phyloP scores from a whole-genome alignment of 2,113 vertebrate species.

The Ictalurus punctatus region DNA sequence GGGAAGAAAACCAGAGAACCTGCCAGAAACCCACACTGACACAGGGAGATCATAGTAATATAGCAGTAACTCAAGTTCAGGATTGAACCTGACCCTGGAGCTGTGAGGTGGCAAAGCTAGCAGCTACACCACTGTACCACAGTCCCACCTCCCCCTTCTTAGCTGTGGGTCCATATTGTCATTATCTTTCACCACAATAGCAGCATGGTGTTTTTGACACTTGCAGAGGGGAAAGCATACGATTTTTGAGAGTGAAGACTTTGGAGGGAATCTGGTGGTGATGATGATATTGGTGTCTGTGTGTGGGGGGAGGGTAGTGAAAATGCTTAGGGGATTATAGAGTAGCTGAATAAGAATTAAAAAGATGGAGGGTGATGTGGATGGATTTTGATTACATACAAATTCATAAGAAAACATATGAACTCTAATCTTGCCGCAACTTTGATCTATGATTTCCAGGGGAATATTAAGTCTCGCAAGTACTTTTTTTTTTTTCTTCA shows the following conservation, averaged over 20 bases:
- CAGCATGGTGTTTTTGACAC: not conserved
- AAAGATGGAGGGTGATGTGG: not conserved
- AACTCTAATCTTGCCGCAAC: not conserved
- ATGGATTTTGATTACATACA: not conserved
- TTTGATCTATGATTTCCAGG: not conserved
- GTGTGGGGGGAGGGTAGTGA: not conserved
- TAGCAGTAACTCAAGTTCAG: not conserved
- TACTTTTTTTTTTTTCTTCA: not conserved
- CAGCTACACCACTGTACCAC: not conserved
- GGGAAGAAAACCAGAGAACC: not conserved
- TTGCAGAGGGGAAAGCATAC: not conserved
- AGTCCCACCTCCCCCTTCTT: not conserved
- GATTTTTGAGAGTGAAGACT: not conserved
- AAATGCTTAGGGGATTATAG: not conserved
- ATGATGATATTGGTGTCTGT: not conserved
- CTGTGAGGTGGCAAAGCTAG: not conserved
- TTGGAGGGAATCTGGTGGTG: not conserved
- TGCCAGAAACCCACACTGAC: not conserved
- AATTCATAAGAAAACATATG: not conserved
- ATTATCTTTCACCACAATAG: not conserved
- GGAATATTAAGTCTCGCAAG: not conserved
- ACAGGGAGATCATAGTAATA: not conserved
- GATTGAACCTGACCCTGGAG: not conserved
- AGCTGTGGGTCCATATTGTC: not conserved
- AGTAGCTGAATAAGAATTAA: not conserved